Evolutionary conservation across 53 echinoderm and acorn worm genomes (phyloP).

Genomic region (Crossaster papposus): DNA sequence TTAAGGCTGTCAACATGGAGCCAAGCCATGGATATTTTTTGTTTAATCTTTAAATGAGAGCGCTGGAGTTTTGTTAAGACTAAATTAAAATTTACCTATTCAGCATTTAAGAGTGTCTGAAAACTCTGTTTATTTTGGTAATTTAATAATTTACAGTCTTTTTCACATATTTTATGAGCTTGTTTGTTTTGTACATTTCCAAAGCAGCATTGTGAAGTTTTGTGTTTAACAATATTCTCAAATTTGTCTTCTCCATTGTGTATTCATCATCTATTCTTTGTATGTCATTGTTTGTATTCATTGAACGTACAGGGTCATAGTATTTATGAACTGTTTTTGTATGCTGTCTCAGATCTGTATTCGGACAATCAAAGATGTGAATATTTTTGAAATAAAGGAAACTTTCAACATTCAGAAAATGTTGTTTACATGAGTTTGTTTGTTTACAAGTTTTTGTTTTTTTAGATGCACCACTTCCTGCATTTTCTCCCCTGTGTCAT

Average conservation of each 20-base stretch:
- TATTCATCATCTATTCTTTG: background rate
- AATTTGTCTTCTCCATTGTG: background rate
- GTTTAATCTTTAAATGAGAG: no score
- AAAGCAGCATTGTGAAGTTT: background rate
- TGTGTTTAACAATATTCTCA: background rate
- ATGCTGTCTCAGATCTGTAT: background rate
- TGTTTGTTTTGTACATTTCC: background rate
- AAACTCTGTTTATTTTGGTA: background rate
- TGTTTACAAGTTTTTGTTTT: background rate
- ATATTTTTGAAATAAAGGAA: conserved; percentile 23
- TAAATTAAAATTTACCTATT: no score
- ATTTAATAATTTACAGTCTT: no score
- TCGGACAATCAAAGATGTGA: background rate
- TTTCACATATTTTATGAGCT: background rate
- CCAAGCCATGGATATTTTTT: no score
- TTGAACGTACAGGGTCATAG: background rate
- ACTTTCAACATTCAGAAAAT: background rate
- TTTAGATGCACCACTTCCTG: no score
- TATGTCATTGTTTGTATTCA: background rate
- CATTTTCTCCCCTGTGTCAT: no score
- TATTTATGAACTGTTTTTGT: conserved; percentile 11
- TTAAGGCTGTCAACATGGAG: no score
- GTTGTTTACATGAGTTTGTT: background rate
- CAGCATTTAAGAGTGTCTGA: no score
- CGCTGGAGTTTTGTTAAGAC: no score